Conservation (phyloP, 1,140 invertebrate genomes). For the Eriosoma lanigerum region DNA sequence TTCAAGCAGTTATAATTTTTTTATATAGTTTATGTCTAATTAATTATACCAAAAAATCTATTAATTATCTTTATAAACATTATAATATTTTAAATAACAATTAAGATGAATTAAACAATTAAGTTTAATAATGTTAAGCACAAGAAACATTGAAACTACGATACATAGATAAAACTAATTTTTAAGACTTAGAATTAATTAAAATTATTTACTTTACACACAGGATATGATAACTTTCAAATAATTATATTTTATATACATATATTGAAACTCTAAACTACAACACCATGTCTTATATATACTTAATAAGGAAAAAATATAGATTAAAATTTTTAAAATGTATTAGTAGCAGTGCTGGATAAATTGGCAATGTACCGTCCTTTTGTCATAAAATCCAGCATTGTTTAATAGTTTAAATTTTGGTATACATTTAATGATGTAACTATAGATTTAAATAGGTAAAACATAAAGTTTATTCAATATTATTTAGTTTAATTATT, state of each 20-base stretch:
- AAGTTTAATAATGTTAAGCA: not conserved
- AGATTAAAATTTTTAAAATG: not conserved
- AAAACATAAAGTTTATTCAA: not conserved
- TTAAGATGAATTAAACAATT: no score
- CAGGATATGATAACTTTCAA: not conserved
- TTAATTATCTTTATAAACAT: not conserved
- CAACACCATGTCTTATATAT: not conserved
- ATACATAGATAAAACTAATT: not conserved
- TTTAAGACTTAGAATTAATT: not conserved
- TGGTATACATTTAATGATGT: no score
- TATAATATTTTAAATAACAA: not conserved
- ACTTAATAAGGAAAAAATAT: not conserved
- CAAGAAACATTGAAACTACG: not conserved
- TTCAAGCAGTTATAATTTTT: not conserved
- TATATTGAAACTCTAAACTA: not conserved
- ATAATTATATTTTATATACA: not conserved
- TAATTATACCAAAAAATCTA: slow-evolving; percentile 22
- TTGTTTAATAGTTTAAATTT: no score
- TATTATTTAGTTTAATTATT: not conserved
- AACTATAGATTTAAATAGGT: no score
- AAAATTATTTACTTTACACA: not conserved
- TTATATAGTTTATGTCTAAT: slow-evolving; percentile 30
- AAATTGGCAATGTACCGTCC: not conserved
- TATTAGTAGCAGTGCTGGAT: no score
- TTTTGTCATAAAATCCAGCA: no score